A percentile compares a stretch with the other conserved stretches of the same genome.
Evolutionary conservation across 2,113 vertebrate species (phyloP).

Genomic region (Morone saxatilis): DNA sequence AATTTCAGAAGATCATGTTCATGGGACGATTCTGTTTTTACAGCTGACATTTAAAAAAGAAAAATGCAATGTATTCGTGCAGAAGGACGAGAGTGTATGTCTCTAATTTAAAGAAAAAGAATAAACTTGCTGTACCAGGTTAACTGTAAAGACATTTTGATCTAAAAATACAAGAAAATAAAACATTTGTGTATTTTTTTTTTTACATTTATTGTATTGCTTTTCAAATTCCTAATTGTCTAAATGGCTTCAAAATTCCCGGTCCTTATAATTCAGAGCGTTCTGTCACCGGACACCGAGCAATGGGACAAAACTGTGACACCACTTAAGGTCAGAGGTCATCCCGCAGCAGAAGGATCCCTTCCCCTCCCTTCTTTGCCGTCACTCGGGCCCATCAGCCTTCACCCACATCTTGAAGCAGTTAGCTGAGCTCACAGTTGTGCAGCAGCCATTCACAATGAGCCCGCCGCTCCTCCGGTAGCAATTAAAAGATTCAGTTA

Average conservation of each 20-base stretch:
- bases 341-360: not conserved
- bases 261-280: not conserved
- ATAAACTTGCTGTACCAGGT: not conserved
- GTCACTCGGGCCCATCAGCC: not conserved
- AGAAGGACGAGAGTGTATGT: not conserved
- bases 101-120: not conserved
- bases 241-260: no score
- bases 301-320: not conserved
- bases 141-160: not conserved
- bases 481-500: slow-evolving; percentile 41
- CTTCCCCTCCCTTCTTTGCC: not conserved
- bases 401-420: slow-evolving; percentile 44
- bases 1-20: not conserved
- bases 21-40: not conserved
- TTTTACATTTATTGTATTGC: no score
- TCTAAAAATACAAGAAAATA: not conserved
- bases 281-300: not conserved
- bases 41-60: no score
- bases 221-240: no score
- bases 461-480: slow-evolving; percentile 13
- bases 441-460: slow-evolving; percentile 21
- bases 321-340: slow-evolving; percentile 13
- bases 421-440: slow-evolving; percentile 50
- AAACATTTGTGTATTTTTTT: not conserved
- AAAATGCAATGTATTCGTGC: not conserved